Base-by-base conservation (phyloP, 2,888 invertebrate genomes). In the Ferrisia virgata region DNA sequence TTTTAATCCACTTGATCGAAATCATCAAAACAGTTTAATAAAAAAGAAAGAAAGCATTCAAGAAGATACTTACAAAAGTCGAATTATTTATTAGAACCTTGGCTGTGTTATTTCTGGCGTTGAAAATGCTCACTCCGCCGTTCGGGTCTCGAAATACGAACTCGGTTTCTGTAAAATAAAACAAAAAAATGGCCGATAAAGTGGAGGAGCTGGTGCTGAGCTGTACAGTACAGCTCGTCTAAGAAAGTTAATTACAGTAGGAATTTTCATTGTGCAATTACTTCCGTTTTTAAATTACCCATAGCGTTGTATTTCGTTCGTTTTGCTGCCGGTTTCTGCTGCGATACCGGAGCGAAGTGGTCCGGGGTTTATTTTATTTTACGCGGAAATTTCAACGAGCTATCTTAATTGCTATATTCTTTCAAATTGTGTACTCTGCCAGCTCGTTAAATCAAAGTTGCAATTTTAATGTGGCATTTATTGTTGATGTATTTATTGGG, bases 121-220 rank as follows among this genome's bases (percentile, higher is more conserved):
- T 93, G 90, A 94, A 93, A 86, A 95, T 91, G 64, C 94, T 93
- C 82, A 96, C 91, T 11, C 95, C 95, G 0, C 95, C 95, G 89
- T 93, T 92, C 47, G 92, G 90, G 89, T 95, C 94, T 85, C 93
- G 90, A 90, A 92, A 95, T 85, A 95, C 92, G 88, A 95, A 90
- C 89, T 95, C 94, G 86, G 91, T 91, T 87, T 94, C 95, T 95
- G 91, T 0, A 91, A 91, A 85, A 86, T 86, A 87, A 43, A n/a
- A 25, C n/a, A n/a, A n/a, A n/a, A n/a, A n/a, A 39, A 40, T 64
- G 39, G 4, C 15, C 6, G 53, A 53, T 11, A 53, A 53, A 15
- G 15, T 8, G 15, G 18, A 53, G 15, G 15, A 53, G 15, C 6
- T 9, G 9, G 22, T 4, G 22, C 22, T 4, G 22, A 25, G 11